phyloP scores from a whole-genome alignment of 2,888 invertebrate species.

The Drosophila tanythrix region DNA sequence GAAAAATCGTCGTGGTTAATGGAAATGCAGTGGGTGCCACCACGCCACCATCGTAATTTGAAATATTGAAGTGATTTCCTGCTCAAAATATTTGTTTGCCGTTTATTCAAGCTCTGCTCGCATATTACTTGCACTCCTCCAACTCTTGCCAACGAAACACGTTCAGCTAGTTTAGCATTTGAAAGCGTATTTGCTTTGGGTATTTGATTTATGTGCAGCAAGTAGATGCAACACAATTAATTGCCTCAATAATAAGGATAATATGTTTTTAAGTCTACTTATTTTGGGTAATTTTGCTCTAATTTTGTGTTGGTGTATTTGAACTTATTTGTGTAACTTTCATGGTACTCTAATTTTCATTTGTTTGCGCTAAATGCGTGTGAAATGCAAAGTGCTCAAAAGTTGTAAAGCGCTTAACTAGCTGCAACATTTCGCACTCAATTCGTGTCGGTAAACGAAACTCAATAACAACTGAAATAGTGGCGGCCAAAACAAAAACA shows the following conservation, averaged over 20 bases:
- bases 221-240: neutral
- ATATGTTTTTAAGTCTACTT: neutral
- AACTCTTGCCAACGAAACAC: conserved; percentile 23
- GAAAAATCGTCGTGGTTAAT: conserved; percentile 32
- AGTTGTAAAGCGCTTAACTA: conserved; percentile 11
- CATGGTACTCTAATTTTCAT: conserved; percentile 10
- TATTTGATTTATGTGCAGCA: conserved; percentile 17
- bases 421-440: conserved; percentile 56
- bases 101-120: conserved; percentile 46
- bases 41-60: conserved; percentile 43
- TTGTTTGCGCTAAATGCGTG: conserved; percentile 8
- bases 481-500: conserved; percentile 16
- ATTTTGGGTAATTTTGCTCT: neutral
- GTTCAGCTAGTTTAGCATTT: conserved; percentile 31
- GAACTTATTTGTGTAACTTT: neutral
- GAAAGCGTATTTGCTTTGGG: conserved; percentile 12
- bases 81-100: conserved; percentile 51
- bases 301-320: neutral
- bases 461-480: conserved; percentile 19
- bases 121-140: conserved; percentile 26
- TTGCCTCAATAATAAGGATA: neutral
- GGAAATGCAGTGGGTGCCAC: conserved; percentile 9
- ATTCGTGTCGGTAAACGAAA: conserved; percentile 46
- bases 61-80: conserved; percentile 68
- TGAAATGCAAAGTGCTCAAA: conserved; percentile 8